Evolutionary conservation across 2,888 invertebrate species (phyloP).

Genomic region (Andrena minutula): DNA sequence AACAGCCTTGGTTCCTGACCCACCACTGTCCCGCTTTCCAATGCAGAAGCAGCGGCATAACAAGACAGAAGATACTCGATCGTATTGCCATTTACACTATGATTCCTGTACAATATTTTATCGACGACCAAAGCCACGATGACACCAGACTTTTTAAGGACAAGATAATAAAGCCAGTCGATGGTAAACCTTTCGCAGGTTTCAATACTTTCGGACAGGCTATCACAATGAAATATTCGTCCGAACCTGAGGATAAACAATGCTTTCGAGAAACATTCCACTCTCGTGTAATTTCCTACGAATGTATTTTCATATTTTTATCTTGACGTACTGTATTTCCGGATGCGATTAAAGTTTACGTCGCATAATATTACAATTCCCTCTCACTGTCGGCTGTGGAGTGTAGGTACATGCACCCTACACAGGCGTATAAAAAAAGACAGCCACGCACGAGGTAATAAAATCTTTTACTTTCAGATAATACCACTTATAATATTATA

Average conservation of each 20-base stretch:
- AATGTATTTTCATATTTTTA: constrained; percentile 25
- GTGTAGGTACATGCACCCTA: too few species aligned
- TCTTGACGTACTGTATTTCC: constrained; percentile 3
- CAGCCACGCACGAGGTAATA: constrained; percentile 10
- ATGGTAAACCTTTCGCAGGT: too few species aligned
- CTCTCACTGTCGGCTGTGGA: not conserved
- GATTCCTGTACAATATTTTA: constrained; percentile 37
- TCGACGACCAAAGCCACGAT: not conserved
- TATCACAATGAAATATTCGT: not conserved
- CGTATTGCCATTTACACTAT: constrained; percentile 50
- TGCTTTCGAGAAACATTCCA: constrained; percentile 12
- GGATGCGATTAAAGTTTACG: not conserved
- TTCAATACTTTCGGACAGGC: not conserved
- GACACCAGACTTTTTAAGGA: not conserved
- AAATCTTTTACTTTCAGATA: constrained; percentile 29
- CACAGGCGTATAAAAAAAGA: not conserved
- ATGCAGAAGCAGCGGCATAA: not conserved
- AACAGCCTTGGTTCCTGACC: not conserved
- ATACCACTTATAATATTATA: constrained; percentile 30
- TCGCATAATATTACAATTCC: not conserved
- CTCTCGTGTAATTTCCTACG: not conserved
- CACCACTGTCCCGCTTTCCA: constrained; percentile 5
- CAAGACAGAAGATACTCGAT: not conserved
- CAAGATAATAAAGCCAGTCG: not conserved
- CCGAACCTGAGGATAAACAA: not conserved